Base-by-base conservation (phyloP, 1,140 invertebrate genomes). In the Aphaenogaster rudis region DNA sequence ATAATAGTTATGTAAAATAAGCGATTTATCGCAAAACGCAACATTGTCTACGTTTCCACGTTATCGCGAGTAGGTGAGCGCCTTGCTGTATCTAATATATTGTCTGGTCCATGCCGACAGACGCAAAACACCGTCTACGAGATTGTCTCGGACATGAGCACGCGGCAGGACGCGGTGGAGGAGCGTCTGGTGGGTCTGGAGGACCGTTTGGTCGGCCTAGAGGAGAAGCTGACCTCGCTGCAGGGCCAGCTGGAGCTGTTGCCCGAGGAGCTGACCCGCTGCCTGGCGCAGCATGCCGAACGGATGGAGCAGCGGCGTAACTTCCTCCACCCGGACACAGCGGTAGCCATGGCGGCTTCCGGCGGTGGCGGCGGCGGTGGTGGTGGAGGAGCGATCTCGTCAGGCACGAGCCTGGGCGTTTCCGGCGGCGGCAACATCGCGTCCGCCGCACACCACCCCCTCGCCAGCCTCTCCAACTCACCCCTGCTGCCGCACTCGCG, bases 101-200 rank as follows among this genome's bases (percentile, higher is more conserved):
- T 28, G 17, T 2, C 39, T 63, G 6, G 8, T 76, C 13, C 33
- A 3, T 21, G 28, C 3, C 15, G 28, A 86, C 96, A 99, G 99
- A 99, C 98, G 72, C 99, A 99, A 96, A 99, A 98, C 93, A 98
- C 98, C 17, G 98, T 99, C 71, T 99, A 99, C 95, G 99, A 99
- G 96, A 98, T 99, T 91, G 98, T 99, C 64, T 98, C 98, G 28
- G 99, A 99, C 92, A 99, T 99, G 97, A 99, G 98, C 94, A 97
- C 97, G 61, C 97, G 98, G 79, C 98, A 99, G 94, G 98, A 99
- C 93, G 96, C 97, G 15, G 96, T 99, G 88, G 99, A 99, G 94
- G 98, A 98, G 94, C 97, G 98, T 91, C 95, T 99, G 88, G 96
- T 97, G 71, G 97, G 97, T 17, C 96, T 99, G 91, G 99, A 99